Evolutionary conservation across 2,113 vertebrate genomes (phyloP).

Genomic region (Aythya baeri): DNA sequence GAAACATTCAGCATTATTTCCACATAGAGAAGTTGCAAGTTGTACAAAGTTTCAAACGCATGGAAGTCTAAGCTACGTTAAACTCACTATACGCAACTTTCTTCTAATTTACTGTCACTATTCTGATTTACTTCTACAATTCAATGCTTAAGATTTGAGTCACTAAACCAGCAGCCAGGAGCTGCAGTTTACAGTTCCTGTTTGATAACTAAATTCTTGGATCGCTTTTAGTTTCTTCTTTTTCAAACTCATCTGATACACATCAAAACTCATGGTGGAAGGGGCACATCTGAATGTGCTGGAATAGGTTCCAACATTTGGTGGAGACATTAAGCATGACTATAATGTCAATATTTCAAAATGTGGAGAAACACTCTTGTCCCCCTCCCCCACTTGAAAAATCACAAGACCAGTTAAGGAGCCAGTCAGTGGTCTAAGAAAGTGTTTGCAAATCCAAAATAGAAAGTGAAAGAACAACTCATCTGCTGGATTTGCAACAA

Average conservation of each 20-base stretch:
- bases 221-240: background rate
- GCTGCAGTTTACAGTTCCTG: background rate
- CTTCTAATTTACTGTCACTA: background rate
- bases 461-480: background rate
- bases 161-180: background rate
- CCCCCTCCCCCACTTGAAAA: background rate
- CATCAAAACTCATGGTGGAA: background rate
- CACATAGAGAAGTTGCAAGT: background rate
- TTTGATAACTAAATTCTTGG: background rate
- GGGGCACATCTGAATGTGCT: background rate
- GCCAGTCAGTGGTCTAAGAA: background rate
- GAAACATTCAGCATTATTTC: background rate
- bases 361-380: background rate
- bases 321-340: background rate
- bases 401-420: background rate
- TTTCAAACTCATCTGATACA: background rate
- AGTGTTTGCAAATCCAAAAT: background rate
- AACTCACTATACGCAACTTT: background rate
- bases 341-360: background rate
- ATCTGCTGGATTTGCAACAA: background rate
- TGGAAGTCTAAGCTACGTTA: background rate
- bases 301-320: background rate
- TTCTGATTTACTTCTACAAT: background rate
- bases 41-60: background rate
- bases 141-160: background rate